Percentiles rank a stretch among this genome's conserved stretches.
These are phyloP conservation scores for Eupithecia inturbata DNA, from an alignment of 2,888 invertebrate genomes.

Conservation along the genomic window DNA sequence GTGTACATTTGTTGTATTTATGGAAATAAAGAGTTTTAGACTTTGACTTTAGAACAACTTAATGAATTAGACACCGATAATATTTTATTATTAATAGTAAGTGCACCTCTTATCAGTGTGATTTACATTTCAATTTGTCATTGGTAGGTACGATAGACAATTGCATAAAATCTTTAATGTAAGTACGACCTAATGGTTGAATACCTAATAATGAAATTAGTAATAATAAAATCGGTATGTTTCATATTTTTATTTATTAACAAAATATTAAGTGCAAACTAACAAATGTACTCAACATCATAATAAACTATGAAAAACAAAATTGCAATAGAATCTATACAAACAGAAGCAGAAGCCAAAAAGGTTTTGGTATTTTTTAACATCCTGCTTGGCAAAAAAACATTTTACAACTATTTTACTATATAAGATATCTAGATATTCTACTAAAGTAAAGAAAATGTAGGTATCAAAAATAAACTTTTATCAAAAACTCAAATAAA, in stretches of 20 bases:
- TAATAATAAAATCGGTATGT: not conserved
- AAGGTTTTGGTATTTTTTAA: constrained; percentile 40
- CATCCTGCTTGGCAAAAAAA: constrained; percentile 26
- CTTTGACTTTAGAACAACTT: not conserved
- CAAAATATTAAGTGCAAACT: constrained; percentile 73
- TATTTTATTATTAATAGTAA: not conserved
- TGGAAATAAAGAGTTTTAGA: too few species aligned
- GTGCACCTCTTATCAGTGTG: not conserved
- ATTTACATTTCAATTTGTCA: not conserved
- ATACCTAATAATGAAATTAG: not conserved
- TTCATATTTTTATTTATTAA: constrained; percentile 74
- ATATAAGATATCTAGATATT: not conserved
- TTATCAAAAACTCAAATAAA: constrained; percentile 13
- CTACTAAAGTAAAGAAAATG: not conserved
- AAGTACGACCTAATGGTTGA: too few species aligned
- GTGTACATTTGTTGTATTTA: too few species aligned
- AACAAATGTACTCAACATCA: constrained; percentile 76
- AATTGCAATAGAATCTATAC: constrained; percentile 70
- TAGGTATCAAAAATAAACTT: not conserved
- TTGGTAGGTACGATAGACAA: too few species aligned
- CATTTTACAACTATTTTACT: constrained; percentile 15
- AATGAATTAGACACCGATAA: not conserved
- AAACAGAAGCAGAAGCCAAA: constrained; percentile 40
- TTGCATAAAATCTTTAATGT: not conserved
- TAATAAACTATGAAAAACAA: constrained; percentile 82